Evolutionary conservation across 2,888 invertebrate species (phyloP).

Genomic region (Biston stratarius): DNA sequence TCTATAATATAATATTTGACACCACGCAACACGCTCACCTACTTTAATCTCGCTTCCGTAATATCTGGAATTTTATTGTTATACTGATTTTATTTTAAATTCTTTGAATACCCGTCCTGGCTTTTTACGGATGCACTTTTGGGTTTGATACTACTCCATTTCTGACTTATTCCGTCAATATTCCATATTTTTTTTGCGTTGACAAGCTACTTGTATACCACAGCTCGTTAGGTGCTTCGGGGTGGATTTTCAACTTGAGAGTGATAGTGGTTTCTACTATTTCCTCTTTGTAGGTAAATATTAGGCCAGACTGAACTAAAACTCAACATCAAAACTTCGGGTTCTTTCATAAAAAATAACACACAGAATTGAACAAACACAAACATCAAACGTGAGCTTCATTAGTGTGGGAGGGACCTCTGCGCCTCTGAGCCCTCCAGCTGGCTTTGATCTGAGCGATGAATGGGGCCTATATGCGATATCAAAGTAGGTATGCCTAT

Average conservation of each 20-base stretch:
- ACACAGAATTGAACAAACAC: slow-evolving; percentile 28
- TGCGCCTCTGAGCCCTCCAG: slow-evolving; percentile 48
- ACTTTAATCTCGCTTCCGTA: neutral
- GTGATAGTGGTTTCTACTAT: no score
- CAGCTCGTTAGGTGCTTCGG: no score
- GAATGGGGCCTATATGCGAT: slow-evolving; percentile 23
- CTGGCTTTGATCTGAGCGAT: slow-evolving; percentile 52
- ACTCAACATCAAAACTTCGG: neutral
- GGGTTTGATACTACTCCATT: no score
- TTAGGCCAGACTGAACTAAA: neutral
- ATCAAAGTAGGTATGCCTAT: slow-evolving; percentile 9
- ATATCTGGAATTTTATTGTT: slow-evolving; percentile 2
- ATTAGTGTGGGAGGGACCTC: slow-evolving; percentile 50
- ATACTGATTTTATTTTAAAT: no score
- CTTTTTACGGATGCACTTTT: no score
- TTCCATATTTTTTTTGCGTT: no score
- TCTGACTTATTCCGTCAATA: no score
- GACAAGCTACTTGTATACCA: no score
- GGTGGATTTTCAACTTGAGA: no score
- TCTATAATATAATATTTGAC: no score
- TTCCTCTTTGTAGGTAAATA: neutral
- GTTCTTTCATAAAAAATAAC: neutral
- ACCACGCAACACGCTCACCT: no score
- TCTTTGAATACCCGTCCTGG: no score
- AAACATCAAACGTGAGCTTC: slow-evolving; percentile 49